phyloP scores from a whole-genome alignment of 1,140 invertebrate species.

The Helicoverpa armigera region DNA sequence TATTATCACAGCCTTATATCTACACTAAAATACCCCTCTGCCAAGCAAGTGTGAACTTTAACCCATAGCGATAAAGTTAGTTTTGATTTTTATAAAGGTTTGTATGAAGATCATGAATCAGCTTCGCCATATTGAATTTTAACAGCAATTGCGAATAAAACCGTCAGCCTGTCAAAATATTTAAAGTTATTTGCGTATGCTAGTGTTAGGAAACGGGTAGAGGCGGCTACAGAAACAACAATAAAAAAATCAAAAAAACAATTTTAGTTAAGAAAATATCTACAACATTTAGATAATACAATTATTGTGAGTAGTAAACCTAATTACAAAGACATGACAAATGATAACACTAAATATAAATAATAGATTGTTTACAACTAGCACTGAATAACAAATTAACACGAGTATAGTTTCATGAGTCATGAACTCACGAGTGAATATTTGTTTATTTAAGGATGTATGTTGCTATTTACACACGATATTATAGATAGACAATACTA shows the following conservation, averaged over 20 bases:
- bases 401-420: background rate
- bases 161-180: slow-evolving; percentile 53
- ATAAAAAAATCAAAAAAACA: background rate
- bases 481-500: no score
- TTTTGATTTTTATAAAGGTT: background rate
- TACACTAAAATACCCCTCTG: background rate
- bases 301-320: no score
- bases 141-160: slow-evolving; percentile 52
- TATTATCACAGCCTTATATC: slow-evolving; percentile 35
- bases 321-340: no score
- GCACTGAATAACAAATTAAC: background rate
- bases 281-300: no score
- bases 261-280: background rate
- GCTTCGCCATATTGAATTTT: slow-evolving; percentile 53
- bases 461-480: no score
- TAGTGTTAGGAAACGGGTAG: slow-evolving; percentile 18
- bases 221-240: slow-evolving; percentile 9
- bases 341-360: background rate
- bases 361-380: background rate
- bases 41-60: background rate
- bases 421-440: no score
- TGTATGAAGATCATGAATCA: slow-evolving; percentile 43
- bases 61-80: background rate
- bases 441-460: no score
- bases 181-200: slow-evolving; percentile 45